Evolutionary conservation across 2,113 vertebrate species (phyloP), one percentile per base, ranked within the genome.

Genomic region (Pachycephala philippinensis): DNA sequence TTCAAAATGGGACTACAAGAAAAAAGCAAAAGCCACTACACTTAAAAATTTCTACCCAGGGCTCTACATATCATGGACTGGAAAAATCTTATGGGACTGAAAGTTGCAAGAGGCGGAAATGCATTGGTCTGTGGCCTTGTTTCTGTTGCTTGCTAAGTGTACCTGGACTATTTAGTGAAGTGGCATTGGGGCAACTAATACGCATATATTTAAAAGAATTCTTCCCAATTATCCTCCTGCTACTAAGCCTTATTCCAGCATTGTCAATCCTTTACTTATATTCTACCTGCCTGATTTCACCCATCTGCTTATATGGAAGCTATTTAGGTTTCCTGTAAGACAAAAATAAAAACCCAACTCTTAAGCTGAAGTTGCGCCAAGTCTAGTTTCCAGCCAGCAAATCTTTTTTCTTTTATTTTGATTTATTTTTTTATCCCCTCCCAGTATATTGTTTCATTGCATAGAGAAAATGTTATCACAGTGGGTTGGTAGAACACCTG

Each of bases 401-500:
- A 82, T 35, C 4, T 90, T 70, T 95, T 71, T 89, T 75, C 79
- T 86, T 84, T 45, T 86, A 56, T 74, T 93, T 84, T 77, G 76
- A 88, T 95, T 91, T 70, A 45, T 93, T 82, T 80, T 75, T 93
- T 93, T 42, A 74, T 79, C 37, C 47, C 50, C 80, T 31, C 63
- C 37, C 63, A 47, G 72, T 79, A 44, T 78, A 82, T 89, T 78
- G 60, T 93, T 97, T 96, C 75, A 37, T 76, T 94, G 81, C 49
- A 79, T 27, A 76, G 87, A 88, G 83, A 89, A 96, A 94, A 83
- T 56, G 53, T 92, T 89, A 87, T 87, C 42, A 2, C 66, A 70
- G 79, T 87, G 79, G 61, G 50, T 19, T 93, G 40, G 57, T 66
- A 81, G 80, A 90, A 86, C 97, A 97, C 94, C 96, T 97, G 97